Evolutionary conservation across 2,888 invertebrate genomes (phyloP), one percentile per base, ranked within the genome.

Genomic region (Frankliniella intonsa): DNA sequence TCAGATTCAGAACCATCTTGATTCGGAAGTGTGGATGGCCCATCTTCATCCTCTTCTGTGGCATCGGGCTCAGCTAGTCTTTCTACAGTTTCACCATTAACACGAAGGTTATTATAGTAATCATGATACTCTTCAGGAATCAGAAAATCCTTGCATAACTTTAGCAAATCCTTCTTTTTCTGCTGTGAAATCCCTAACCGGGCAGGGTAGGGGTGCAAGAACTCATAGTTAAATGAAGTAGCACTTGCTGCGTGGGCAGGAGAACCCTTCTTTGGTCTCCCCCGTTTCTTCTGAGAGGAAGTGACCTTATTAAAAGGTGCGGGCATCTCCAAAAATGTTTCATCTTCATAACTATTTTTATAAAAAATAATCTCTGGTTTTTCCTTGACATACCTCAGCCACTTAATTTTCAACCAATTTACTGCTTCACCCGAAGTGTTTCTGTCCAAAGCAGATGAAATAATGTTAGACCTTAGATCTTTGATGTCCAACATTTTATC

Each of bases 401-500:
- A 5, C 38, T 38, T 38, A 5, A 38, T 38, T 38, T 38, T 2
- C 5, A 38, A 38, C 38, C 38, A 38, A 5, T 5, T 38, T 5
- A 38, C 38, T 3, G 38, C 3, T 5, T 38, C 3, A 2, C 38
- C 38, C 2, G 2, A 2, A 38, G 38, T 38, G 7, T 55, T 55
- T 55, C 7, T 55, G 12, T 55, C 55, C 1, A 55, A 7, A 5
- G 55, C 3, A 14, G 55, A 55, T 1, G 17, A 2, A 17, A 83
- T 81, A 81, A 83, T 17, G 79, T 76, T 81, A 76, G 76, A 19
- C 14, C 82, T 69, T 38, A 84, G 27, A 81, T 81, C 76, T 82
- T 83, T 82, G 76, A 84, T 82, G 82, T 85, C 83, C 19, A 83
- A 80, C 50, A 84, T 82, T 81, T 84, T 83, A 80, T 80, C 80